phyloP scores from a whole-genome alignment of 2,888 invertebrate species.

The Napeogenes inachia region DNA sequence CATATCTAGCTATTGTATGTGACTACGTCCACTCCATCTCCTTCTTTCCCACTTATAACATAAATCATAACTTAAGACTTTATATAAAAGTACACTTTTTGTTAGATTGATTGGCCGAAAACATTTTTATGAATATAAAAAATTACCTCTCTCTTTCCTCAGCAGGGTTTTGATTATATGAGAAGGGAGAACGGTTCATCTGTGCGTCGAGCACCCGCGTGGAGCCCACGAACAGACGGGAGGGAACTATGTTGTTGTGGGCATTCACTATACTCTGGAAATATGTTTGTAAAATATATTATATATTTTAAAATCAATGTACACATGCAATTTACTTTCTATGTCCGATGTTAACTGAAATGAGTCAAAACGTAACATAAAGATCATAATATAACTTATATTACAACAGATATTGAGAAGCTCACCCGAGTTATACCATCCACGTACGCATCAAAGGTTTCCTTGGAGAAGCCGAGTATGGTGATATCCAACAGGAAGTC shows the following conservation, averaged over 20 bases:
- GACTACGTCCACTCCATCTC: too few relatives aligned
- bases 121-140: background rate
- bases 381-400: too few relatives aligned
- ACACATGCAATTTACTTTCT: background rate
- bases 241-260: slow-evolving; percentile 67
- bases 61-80: too few relatives aligned
- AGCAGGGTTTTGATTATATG: slow-evolving; percentile 84
- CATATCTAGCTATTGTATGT: too few relatives aligned
- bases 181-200: slow-evolving; percentile 88
- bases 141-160: slow-evolving; percentile 81
- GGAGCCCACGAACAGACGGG: slow-evolving; percentile 78
- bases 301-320: background rate
- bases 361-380: too few relatives aligned
- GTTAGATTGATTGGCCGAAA: too few relatives aligned
- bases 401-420: background rate
- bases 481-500: slow-evolving; percentile 91
- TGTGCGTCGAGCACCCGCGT: slow-evolving; percentile 81
- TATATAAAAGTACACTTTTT: too few relatives aligned
- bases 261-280: slow-evolving; percentile 66
- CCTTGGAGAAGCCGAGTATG: slow-evolving; percentile 83
- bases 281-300: background rate
- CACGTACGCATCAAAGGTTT: slow-evolving; percentile 66
- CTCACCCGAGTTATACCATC: slow-evolving; percentile 65
- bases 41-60: too few relatives aligned
- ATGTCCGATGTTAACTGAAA: background rate